phyloP scores from a whole-genome alignment of 2,113 vertebrate genomes.

The Dinomys branickii region DNA sequence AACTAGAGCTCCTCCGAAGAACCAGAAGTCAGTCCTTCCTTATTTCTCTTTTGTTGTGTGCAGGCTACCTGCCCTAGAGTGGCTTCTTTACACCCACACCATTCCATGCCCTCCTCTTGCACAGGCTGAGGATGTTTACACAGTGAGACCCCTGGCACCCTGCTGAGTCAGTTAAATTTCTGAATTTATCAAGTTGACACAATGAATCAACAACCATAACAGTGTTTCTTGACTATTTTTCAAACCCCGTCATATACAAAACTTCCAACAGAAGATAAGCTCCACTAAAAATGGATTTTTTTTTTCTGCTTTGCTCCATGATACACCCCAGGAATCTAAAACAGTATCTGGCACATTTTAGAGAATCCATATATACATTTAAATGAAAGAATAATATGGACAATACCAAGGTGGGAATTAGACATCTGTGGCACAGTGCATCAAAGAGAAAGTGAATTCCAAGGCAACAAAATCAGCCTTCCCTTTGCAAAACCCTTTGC shows the following conservation, averaged over 20 bases:
- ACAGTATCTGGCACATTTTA: not conserved
- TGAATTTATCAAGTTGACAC: not conserved
- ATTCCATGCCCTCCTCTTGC: not conserved
- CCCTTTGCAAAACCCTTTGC: not conserved
- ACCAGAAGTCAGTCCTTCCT: not conserved
- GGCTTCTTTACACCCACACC: not conserved
- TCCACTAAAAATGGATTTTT: not conserved
- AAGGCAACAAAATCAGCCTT: not conserved
- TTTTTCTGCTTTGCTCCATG: not conserved
- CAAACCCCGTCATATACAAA: not conserved
- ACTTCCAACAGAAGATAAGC: not conserved
- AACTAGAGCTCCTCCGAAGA: not conserved
- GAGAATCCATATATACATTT: not conserved
- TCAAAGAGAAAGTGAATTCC: not conserved
- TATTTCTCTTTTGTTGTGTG: not conserved
- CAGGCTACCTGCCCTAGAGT: not conserved
- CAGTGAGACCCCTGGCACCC: not conserved
- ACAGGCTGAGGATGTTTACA: not conserved
- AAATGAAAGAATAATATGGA: not conserved
- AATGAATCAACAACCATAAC: not conserved
- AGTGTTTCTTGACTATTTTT: not conserved
- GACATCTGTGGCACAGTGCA: not conserved
- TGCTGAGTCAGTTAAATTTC: not conserved
- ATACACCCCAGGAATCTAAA: not conserved
- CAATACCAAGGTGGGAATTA: not conserved